Conservation (phyloP, 2,113 vertebrate species). For the Amphiprion ocellaris region DNA sequence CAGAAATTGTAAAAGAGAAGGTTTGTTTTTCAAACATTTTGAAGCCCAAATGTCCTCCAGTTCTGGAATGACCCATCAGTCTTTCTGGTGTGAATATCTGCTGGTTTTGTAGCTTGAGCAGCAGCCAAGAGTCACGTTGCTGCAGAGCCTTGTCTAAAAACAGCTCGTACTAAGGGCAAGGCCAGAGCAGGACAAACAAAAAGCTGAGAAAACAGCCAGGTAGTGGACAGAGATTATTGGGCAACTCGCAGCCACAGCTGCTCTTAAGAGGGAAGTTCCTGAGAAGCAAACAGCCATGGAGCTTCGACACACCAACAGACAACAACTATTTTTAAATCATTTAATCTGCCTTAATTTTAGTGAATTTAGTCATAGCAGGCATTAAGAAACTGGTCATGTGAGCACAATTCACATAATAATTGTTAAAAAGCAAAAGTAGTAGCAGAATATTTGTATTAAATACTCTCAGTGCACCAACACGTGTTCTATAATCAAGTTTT, state of each 20-base stretch:
- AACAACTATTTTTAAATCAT: too few relatives aligned
- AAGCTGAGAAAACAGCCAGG: constrained; percentile 46
- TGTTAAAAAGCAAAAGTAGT: too few relatives aligned
- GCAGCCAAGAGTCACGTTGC: constrained; percentile 37
- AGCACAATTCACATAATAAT: too few relatives aligned
- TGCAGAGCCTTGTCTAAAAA: constrained; percentile 71
- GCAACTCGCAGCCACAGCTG: constrained; percentile 73
- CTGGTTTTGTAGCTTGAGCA: constrained; percentile 14
- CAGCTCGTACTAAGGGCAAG: constrained; percentile 79
- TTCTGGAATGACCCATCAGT: not conserved
- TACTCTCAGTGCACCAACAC: too few relatives aligned
- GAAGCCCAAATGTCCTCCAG: too few relatives aligned
- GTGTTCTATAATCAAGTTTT: too few relatives aligned
- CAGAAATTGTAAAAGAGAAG: too few relatives aligned
- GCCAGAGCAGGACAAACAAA: constrained; percentile 82
- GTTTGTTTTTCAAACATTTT: too few relatives aligned
- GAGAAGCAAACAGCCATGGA: constrained; percentile 77
- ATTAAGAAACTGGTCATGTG: too few relatives aligned
- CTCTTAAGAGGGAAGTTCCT: constrained; percentile 76
- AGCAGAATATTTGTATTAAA: too few relatives aligned
- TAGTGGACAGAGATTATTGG: constrained; percentile 11
- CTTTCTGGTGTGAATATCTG: constrained; percentile 14
- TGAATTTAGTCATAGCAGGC: too few relatives aligned
- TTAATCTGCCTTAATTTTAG: too few relatives aligned
- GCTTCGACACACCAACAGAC: constrained; percentile 59